A percentile compares a stretch with the other conserved stretches of the same genome.
Evolutionary conservation across 2,888 invertebrate species (phyloP).

Genomic region (Xylocampa areola): DNA sequence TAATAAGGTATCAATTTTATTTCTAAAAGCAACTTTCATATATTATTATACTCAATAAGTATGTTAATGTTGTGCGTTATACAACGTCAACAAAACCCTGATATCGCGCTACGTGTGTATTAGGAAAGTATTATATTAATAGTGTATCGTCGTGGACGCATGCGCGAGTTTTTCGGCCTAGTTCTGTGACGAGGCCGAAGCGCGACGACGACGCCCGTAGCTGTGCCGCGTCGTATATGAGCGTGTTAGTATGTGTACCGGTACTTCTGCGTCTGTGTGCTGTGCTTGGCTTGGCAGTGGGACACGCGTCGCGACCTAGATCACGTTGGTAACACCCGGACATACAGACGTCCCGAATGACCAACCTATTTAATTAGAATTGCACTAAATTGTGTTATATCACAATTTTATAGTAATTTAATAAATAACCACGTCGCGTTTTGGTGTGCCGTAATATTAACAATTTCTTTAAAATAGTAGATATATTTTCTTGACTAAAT

Average conservation of each 20-base stretch:
- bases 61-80: neutral
- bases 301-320: constrained; percentile 79
- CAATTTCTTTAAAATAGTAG: no score
- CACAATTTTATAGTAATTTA: no score
- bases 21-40: no score
- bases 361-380: constrained; percentile 31
- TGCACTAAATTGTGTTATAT: neutral
- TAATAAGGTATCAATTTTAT: no score
- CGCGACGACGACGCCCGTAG: constrained; percentile 63
- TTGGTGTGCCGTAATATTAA: no score
- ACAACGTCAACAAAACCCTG: constrained; percentile 24
- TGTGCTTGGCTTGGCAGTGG: constrained; percentile 78
- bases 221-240: constrained; percentile 52
- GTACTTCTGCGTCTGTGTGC: constrained; percentile 59
- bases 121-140: constrained; percentile 25
- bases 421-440: no score
- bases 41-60: no score
- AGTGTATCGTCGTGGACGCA: constrained; percentile 61
- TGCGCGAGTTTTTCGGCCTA: constrained; percentile 82
- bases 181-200: constrained; percentile 71
- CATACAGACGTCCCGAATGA: constrained; percentile 42
- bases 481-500: no score
- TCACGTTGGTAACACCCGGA: constrained; percentile 49
- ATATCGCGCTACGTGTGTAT: constrained; percentile 5
- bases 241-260: constrained; percentile 47